Evolutionary conservation across 2,113 vertebrate genomes (phyloP), one percentile per base, ranked within the genome.

Genomic region (Otolemur garnettii): DNA sequence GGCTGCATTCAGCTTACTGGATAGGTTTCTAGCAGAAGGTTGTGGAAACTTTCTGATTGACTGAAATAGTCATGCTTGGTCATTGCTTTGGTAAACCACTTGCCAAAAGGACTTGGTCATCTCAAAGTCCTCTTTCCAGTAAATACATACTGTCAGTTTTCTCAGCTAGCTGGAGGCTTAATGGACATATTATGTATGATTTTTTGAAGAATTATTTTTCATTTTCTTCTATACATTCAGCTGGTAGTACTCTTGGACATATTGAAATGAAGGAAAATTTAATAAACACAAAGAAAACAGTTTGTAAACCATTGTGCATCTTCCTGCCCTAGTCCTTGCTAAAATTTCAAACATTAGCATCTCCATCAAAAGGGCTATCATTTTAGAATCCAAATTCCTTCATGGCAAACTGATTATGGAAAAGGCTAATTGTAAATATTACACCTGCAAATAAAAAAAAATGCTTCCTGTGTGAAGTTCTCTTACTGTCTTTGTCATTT

Each of bases 321-420:
- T 92, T 59, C 2, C 83, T 85, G 18, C 19, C 42, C 14, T 14
- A 77, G 30, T 71, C 50, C 22, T 87, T 81, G 82, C 19, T 86
- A 69, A 95, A 94, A 71, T 89, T 53, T 92, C 35, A 62, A 82
- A 59, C 35, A 50, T 69, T 82, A 91, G 66, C 62, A 60, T 90
- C 85, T 87, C 17, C 18, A 69, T 59, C 53, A 66, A 66, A 93
- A 83, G 38, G 19, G 3, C 26, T 90, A 11, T 87, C 21, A 26
- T 91, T 42, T 66, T 74, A 53, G 69, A 90, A 57, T 90, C 85
- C 78, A 59, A 77, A 92, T 94, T 77, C n/a, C 53, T 92, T 71
- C 53, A 17, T 94, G 35, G 24, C 55, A 69, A 82, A 38, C 21
- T 33, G 11, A 66, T 72, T 33, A 42, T 57, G n/a, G 82, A 57